Base-by-base conservation (phyloP, 2,113 vertebrate genomes). In the Centropus unirufus region DNA sequence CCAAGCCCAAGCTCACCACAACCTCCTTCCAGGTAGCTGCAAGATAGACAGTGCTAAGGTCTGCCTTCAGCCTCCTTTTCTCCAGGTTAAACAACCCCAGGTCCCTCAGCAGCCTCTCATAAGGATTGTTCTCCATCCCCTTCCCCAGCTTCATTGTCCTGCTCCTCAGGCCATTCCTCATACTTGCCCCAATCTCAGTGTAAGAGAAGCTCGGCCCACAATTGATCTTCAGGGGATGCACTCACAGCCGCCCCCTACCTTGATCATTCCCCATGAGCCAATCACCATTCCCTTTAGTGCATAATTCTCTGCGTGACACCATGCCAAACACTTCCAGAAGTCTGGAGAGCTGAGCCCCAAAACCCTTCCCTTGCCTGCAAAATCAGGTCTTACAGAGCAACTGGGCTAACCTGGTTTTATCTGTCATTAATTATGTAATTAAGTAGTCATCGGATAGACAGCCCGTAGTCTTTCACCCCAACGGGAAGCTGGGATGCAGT, bases 141-240 rank as follows among this genome's bases (percentile, higher is more conserved):
- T 47, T 47, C 47, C 20, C 47, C 47, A 47, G 20, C 47, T 49
- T 49, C 20, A 21, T 23, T 49, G 47, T 21, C 47, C 47, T 49
- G 21, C 46, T 87, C 57, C 79, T 67, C 47, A 3, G 51, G 27
- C n/a, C 70, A 52, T 32, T 44, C 72, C 52, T 67, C 26, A n/a
- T 4, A 14, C n/a, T 39, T n/a, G 24, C 51, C 44, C 51, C 23
- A 15, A 1, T 5, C 24, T 10, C 40, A 51, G 3, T 0, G 0
- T 2, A 12, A 44, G 26, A 44, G 62, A 29, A 42, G 32, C 59
- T 52, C 64, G 73, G 2, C 27, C 55, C 68, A 6, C 1, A 2
- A 5, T 23, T 22, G 67, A 4, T 8, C 26, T 52, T 19, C 52
- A 36, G 39, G 16, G 59, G 21, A 34, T 19, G 44, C 30, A 83